phyloP scores from a whole-genome alignment of 2,113 vertebrate species.

The Centrocercus urophasianus region DNA sequence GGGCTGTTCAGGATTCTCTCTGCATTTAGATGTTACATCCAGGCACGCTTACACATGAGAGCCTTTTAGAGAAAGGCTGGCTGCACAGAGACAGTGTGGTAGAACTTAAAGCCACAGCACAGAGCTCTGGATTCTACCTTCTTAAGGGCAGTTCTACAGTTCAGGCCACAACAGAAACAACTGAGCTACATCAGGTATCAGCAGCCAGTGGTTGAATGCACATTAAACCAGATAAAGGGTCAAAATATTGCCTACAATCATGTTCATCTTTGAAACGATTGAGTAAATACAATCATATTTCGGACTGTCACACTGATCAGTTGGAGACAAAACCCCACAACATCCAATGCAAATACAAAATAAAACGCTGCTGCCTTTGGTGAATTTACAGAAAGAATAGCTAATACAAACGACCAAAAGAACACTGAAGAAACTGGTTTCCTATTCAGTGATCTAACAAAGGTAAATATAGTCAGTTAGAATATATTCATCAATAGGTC shows the following conservation, averaged over 20 bases:
- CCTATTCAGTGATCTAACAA: neutral
- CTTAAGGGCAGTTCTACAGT: neutral
- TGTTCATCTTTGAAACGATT: neutral
- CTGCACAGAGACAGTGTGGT: neutral
- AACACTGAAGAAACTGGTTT: neutral
- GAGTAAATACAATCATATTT: neutral
- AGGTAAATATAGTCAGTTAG: neutral
- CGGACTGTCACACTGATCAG: neutral
- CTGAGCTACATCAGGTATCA: no score
- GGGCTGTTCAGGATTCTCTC: neutral
- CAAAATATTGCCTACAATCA: neutral
- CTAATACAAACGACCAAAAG: neutral
- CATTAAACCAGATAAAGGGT: neutral
- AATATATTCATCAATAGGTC: neutral
- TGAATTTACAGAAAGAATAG: neutral
- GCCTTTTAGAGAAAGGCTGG: neutral
- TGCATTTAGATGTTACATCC: neutral
- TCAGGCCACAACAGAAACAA: neutral
- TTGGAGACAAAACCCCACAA: neutral
- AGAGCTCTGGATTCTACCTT: accelerated
- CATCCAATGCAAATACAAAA: accelerated
- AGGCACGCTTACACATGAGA: neutral
- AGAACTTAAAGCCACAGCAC: neutral
- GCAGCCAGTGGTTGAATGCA: neutral
- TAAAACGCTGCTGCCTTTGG: neutral